Base-by-base conservation (phyloP, 2,888 invertebrate genomes). In the Limnephilus lunatus region DNA sequence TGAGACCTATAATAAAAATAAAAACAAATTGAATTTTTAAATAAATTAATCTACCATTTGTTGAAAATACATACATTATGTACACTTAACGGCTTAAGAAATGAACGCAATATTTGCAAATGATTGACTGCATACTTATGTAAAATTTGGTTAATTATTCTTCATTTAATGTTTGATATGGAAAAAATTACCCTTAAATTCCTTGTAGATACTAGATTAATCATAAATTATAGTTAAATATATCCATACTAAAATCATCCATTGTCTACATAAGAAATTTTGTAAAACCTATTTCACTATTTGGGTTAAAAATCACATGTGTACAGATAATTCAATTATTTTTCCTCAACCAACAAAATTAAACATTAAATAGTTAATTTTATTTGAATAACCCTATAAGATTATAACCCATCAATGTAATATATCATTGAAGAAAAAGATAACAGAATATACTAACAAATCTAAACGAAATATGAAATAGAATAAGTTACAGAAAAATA, bases 171-270 rank as follows among this genome's bases (percentile, higher is more conserved):
- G 85, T 39, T 80, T 93, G 93, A 93, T 93, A 93, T 93, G 93
- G 91, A 91, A 92, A 92, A 90, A 88, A 90, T 92, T 93, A 93
- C 93, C 93, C 93, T 93, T 91, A 92, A 68, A 91, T 91, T 92
- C 90, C 92, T 89, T 89, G 88, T 80, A 89, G 25, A 80, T 89
- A 80, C 80, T 89, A 89, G 11, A 32, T 80, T 88, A 81, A 89
- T 31, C 4, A 80, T 81, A 81, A 89, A 81, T 80, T 32, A n/a
- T 81, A 89, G 30, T 89, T 80, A 88, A 53, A 88, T 68, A 88
- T 31, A 80, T 88, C 35, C 68, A 68, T n/a, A 2, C 68, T 68
- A 68, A 68, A 68, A 68, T 68, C 68, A 68, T 48, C 44, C 25
- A n/a, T 86, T 86, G 25, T 44, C 48, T 44, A 86, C 86, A 48